Evolutionary conservation across 2,113 vertebrate species (phyloP).

Genomic region (Channa maculata): DNA sequence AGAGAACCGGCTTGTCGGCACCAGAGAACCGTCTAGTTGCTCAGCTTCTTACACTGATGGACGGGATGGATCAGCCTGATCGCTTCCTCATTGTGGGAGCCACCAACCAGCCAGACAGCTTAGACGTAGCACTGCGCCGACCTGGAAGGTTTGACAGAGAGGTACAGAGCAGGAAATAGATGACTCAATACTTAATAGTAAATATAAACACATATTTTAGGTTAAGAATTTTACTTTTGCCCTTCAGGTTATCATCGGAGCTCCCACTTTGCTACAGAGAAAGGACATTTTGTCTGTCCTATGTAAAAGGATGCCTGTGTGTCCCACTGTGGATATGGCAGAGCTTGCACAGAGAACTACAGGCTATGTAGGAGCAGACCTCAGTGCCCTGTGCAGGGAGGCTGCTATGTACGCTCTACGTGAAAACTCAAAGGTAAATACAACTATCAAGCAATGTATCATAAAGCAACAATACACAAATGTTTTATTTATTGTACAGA

Average conservation of each 20-base stretch:
- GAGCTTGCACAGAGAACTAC: constrained; percentile 89
- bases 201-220: not conserved
- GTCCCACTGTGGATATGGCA: constrained; percentile 76
- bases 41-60: constrained; percentile 93
- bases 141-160: constrained; percentile 95
- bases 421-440: constrained; percentile 83
- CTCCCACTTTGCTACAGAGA: constrained; percentile 89
- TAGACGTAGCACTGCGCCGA: constrained; percentile 92
- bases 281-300: constrained; percentile 87
- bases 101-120: constrained; percentile 89
- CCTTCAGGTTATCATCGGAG: constrained; percentile 89
- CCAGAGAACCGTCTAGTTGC: constrained; percentile 92
- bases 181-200: not conserved
- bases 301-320: constrained; percentile 86
- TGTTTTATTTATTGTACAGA: not conserved
- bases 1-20: constrained; percentile 76
- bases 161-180: constrained; percentile 73
- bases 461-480: not conserved
- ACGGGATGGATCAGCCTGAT: constrained; percentile 81
- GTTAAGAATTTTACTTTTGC: not conserved
- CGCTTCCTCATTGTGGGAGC: constrained; percentile 88
- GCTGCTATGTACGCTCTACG: constrained; percentile 89
- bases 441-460: not conserved
- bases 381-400: constrained; percentile 92
- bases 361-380: constrained; percentile 94